Percentiles rank a stretch among this genome's conserved stretches.
These are phyloP conservation scores for Eciton burchellii DNA, from an alignment of 1,140 invertebrate genomes.

Conservation along the genomic window DNA sequence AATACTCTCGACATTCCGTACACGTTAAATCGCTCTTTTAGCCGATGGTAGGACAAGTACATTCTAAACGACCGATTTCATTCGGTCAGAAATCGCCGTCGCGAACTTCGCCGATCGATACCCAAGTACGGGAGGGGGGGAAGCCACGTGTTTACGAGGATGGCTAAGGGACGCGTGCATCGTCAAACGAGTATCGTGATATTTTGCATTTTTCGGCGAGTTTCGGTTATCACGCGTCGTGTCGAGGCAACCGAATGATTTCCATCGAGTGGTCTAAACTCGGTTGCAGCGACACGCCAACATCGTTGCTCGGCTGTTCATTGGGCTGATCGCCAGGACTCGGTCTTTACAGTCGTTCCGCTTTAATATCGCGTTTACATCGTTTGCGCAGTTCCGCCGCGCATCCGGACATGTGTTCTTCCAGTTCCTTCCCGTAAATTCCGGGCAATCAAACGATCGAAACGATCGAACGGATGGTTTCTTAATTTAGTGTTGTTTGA, in stretches of 20 bases:
- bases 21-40: neutral
- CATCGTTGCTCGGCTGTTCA: neutral
- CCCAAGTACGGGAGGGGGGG: neutral
- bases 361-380: conserved; percentile 34
- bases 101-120: conserved; percentile 20
- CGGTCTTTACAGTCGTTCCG: conserved; percentile 20
- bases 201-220: no score
- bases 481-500: neutral
- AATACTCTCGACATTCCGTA: neutral
- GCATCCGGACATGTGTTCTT: neutral
- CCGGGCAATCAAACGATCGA: neutral
- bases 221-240: conserved; percentile 3
- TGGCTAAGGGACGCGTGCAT: conserved; percentile 13
- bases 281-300: neutral
- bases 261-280: neutral
- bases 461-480: neutral
- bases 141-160: conserved; percentile 11
- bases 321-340: neutral
- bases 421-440: neutral
- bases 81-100: conserved; percentile 30
- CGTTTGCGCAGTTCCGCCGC: neutral
- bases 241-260: neutral
- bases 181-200: neutral
- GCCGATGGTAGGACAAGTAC: neutral
- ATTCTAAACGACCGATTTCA: conserved; percentile 29